phyloP scores from a whole-genome alignment of 2,113 vertebrate genomes.

The Poecilia latipinna region DNA sequence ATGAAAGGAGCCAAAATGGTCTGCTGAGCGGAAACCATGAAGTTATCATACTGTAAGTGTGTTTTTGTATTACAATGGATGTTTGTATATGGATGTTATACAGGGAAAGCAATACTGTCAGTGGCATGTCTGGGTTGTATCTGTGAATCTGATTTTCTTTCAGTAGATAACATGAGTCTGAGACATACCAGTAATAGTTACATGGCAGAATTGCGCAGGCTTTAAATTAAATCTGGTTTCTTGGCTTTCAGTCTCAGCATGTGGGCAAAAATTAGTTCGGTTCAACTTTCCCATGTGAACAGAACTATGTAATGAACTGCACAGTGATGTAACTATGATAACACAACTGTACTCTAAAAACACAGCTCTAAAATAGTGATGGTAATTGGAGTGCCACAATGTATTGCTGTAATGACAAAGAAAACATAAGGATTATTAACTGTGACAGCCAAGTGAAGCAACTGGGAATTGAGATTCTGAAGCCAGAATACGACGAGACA shows the following conservation, averaged over 20 bases:
- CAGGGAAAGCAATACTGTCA: neutral
- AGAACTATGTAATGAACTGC: neutral
- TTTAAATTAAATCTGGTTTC: neutral
- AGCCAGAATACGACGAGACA: conserved; percentile 6
- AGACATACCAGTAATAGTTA: neutral
- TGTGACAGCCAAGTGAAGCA: conserved; percentile 4
- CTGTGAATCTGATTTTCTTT: neutral
- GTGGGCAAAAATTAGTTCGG: conserved; percentile 2
- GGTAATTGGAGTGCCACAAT: conserved; percentile 11
- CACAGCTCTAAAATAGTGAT: conserved; percentile 7
- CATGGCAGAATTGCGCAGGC: neutral
- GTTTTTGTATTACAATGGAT: neutral
- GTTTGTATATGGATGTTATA: neutral
- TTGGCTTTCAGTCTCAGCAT: neutral
- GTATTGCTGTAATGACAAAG: neutral
- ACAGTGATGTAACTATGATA: conserved; percentile 5
- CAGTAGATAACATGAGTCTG: neutral
- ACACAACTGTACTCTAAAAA: neutral
- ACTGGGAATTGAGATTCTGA: conserved; percentile 20
- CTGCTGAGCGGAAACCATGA: conserved; percentile 2
- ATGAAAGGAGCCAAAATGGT: neutral
- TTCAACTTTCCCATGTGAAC: neutral
- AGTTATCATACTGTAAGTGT: neutral
- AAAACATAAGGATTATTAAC: conserved; percentile 30
- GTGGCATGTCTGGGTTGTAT: neutral